Percentiles rank a stretch among this genome's conserved stretches.
Conservation (phyloP, 2,797 vertebrate genomes). For the Momotus momota region DNA sequence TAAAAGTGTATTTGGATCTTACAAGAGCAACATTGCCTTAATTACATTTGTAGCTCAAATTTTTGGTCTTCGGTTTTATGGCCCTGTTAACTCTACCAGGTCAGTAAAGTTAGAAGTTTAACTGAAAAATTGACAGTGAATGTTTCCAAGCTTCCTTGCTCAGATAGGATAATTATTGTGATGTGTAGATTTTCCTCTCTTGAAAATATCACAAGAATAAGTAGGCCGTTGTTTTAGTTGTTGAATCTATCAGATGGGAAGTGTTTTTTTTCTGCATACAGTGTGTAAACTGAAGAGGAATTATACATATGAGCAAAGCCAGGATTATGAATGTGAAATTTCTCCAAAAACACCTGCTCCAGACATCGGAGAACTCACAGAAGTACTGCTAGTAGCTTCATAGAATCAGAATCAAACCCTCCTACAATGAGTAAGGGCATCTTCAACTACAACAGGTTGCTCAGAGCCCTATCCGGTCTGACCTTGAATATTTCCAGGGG, state of each 20-base stretch:
- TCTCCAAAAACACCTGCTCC: not conserved
- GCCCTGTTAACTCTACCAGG: not conserved
- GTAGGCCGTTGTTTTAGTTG: not conserved
- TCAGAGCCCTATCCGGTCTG: not conserved
- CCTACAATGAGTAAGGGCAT: not conserved
- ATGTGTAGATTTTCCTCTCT: constrained; percentile 3
- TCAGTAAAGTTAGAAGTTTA: constrained; percentile 41
- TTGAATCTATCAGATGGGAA: not conserved
- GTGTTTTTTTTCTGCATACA: not conserved
- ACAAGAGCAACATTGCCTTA: constrained; percentile 7
- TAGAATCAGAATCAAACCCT: not conserved
- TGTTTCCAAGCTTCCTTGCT: constrained; percentile 37
- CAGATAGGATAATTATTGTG: constrained; percentile 20
- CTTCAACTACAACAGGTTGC: not conserved
- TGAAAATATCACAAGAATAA: constrained; percentile 30
- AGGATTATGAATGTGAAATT: not conserved
- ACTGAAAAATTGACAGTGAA: constrained; percentile 5
- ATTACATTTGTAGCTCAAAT: constrained; percentile 33
- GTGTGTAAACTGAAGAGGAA: not conserved
- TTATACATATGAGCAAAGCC: not conserved
- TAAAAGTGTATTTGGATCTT: not conserved
- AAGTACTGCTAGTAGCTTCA: not conserved
- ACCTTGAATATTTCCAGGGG: not conserved
- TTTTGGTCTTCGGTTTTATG: not conserved
- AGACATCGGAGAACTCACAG: not conserved